Evolutionary conservation across 92 coral and sea anemone genomes (phyloP).

Genomic region (Ricordea florida): DNA sequence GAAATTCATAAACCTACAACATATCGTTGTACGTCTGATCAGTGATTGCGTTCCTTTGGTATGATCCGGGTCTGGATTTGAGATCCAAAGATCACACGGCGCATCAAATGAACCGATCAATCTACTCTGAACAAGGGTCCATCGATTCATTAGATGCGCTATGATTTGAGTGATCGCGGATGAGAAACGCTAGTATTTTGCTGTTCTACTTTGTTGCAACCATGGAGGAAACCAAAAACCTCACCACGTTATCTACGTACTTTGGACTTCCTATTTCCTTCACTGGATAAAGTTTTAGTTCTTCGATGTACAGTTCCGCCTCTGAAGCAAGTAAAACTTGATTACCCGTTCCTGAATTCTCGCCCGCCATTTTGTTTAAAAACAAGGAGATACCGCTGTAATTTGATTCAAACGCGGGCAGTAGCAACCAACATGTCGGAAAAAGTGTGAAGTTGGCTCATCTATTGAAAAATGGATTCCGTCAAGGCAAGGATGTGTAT

Average conservation of each 20-base stretch:
- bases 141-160: too few species aligned
- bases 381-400: slow-evolving; percentile 68
- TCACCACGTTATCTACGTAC: slow-evolving; percentile 42
- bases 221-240: background rate
- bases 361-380: slow-evolving; percentile 68
- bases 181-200: too few species aligned
- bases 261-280: slow-evolving; percentile 88
- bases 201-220: too few species aligned
- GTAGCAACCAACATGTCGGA: slow-evolving; percentile 83
- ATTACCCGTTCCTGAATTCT: slow-evolving; percentile 26
- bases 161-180: too few species aligned
- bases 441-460: background rate
- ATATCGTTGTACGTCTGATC: too few species aligned
- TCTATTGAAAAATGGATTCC: too few species aligned
- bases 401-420: background rate
- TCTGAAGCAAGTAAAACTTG: slow-evolving; percentile 87
- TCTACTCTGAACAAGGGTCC: too few species aligned
- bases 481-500: background rate
- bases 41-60: too few species aligned
- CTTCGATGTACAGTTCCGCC: slow-evolving; percentile 94
- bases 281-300: slow-evolving; percentile 66
- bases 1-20: too few species aligned
- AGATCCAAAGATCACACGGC: too few species aligned
- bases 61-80: too few species aligned
- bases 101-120: too few species aligned